A percentile compares a stretch with the other conserved stretches of the same genome.
phyloP scores from a whole-genome alignment of 2,888 invertebrate genomes.

The Leucophenga maculata region DNA sequence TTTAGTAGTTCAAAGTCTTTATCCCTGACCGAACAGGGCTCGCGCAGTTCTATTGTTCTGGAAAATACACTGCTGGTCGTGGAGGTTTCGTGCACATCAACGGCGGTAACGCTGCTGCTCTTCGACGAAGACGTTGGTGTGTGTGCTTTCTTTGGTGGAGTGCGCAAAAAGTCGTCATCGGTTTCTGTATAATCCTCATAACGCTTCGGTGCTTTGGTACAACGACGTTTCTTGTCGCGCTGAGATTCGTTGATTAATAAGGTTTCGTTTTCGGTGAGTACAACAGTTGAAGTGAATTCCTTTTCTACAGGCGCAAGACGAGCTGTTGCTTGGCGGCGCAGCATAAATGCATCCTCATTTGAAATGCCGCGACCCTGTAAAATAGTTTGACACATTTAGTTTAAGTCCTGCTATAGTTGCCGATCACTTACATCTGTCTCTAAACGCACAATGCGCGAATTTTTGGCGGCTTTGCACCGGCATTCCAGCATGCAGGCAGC shows the following conservation, averaged over 20 bases:
- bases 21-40: constrained; percentile 55
- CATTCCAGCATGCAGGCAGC: constrained; percentile 73
- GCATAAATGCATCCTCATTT: constrained; percentile 69
- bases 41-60: constrained; percentile 42
- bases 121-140: constrained; percentile 32
- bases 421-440: constrained; percentile 64
- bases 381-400: too few relatives aligned
- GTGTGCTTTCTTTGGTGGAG: constrained; percentile 38
- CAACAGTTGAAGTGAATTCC: constrained; percentile 82
- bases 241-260: constrained; percentile 76
- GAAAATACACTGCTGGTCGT: constrained; percentile 23
- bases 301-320: constrained; percentile 80
- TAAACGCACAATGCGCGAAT: constrained; percentile 65
- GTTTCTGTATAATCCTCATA: constrained; percentile 74
- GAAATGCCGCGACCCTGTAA: constrained; percentile 65
- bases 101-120: constrained; percentile 22
- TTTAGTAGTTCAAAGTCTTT: constrained; percentile 55
- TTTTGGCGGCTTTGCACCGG: constrained; percentile 67
- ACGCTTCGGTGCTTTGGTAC: constrained; percentile 77
- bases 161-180: constrained; percentile 47
- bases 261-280: constrained; percentile 78
- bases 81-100: constrained; percentile 24
- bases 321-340: constrained; percentile 70
- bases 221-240: constrained; percentile 74
- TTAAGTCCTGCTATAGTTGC: too few relatives aligned